Conservation (phyloP, 2,113 vertebrate species). For the Mormyrus lacerda region DNA sequence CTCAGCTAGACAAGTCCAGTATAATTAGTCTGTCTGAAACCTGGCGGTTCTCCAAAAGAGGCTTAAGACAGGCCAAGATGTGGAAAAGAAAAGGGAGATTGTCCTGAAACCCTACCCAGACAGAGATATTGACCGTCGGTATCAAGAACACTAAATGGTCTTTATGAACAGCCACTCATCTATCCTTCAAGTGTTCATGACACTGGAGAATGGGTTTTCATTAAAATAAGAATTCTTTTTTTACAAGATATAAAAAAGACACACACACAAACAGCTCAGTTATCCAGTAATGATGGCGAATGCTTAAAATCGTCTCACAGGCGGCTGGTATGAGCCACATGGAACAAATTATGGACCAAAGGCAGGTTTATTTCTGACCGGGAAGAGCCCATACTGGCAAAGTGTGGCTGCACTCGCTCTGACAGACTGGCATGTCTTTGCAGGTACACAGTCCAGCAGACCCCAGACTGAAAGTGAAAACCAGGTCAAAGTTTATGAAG, state of each 20-base stretch:
- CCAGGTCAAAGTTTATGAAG: neutral
- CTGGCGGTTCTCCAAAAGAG: neutral
- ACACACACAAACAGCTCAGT: neutral
- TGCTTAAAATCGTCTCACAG: neutral
- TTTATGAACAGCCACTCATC: neutral
- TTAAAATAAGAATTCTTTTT: neutral
- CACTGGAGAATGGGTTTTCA: neutral
- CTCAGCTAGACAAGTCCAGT: slow-evolving; percentile 1
- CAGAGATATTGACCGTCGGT: neutral
- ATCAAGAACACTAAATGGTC: neutral
- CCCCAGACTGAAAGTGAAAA: neutral
- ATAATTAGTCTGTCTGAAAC: slow-evolving; percentile 14
- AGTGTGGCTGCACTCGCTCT: neutral
- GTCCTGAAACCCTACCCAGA: neutral
- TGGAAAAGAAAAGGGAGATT: neutral
- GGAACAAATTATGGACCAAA: neutral
- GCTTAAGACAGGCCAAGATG: neutral
- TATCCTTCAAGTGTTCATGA: neutral
- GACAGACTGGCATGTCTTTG: neutral
- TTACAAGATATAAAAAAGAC: neutral
- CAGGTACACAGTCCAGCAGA: neutral
- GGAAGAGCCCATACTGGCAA: neutral
- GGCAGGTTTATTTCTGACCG: neutral
- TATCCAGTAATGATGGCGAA: neutral
- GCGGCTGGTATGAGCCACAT: neutral